Evolutionary conservation across 2,888 invertebrate species (phyloP), one percentile per base, ranked within the genome.

Genomic region (Metellina segmentata): DNA sequence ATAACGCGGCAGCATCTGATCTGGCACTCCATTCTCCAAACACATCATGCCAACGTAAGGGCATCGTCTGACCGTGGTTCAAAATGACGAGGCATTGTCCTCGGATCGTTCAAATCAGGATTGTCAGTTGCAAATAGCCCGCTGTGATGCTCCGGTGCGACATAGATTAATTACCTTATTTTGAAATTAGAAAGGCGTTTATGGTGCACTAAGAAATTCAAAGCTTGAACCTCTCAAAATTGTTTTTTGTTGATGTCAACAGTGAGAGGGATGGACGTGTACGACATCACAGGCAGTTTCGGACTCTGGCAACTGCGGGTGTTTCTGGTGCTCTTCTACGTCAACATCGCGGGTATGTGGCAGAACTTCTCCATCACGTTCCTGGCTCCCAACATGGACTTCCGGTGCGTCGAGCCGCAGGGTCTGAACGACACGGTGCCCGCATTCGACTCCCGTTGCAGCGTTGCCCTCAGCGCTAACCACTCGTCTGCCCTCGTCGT

Each of bases 321-420:
- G 0, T 85, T 91, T 34, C 20, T 75, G 4, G 11, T 91, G 0
- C 79, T 91, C 13, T 83, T 91, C 74, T 88, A 53, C 69, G 8
- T 71, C 34, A 88, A 91, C 52, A 61, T 77, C 16, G 81, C 83
- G 1, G 83, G 91, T 7, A 85, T 91, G 2, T 91, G 87, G 83
- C 91, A 91, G 48, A 88, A 91, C 34, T 61, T 87, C n/a, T 70
- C 88, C 48, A 91, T 91, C 53, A 91, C 88, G 0, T 91, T 91
- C 53, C 51, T 91, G 11, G 91, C 91, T 7, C 91, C 91, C 20
- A 91, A 88, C 69, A 74, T 88, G 72, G 77, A 77, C 13, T 91
- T 91, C 79, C 16, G 83, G 20, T 91, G 91, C 16, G 61, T 81
- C 1, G 85, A 85, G 20, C 90, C 90, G 5, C n/a, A 48, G 4